phyloP scores from a whole-genome alignment of 2,113 vertebrate species.

The Numida meleagris region DNA sequence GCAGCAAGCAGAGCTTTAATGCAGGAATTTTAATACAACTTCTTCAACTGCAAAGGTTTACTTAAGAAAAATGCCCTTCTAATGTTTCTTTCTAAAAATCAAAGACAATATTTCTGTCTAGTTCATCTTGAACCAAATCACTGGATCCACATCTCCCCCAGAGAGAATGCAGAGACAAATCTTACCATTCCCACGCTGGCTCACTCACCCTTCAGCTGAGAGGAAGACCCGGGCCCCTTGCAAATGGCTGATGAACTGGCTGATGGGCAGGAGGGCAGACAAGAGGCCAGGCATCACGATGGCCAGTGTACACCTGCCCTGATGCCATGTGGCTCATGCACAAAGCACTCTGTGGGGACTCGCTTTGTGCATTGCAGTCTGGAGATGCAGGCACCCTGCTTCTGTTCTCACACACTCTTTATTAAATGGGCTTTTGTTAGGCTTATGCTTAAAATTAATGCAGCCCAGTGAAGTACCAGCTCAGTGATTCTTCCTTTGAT shows the following conservation, averaged over 20 bases:
- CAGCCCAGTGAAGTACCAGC: constrained; percentile 1
- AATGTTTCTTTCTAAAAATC: neutral
- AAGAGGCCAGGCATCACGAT: neutral
- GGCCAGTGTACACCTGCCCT: neutral
- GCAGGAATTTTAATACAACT: neutral
- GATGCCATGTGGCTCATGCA: neutral
- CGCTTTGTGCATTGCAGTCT: neutral
- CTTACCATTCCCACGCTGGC: neutral
- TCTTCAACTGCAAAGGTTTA: neutral
- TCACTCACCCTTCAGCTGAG: neutral
- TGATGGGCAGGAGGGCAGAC: neutral
- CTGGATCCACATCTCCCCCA: neutral
- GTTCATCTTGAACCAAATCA: neutral
- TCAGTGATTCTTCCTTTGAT: neutral
- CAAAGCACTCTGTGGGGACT: neutral
- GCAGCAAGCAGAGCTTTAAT: neutral
- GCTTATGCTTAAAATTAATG: constrained; percentile 27
- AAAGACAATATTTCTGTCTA: neutral
- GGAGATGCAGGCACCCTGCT: constrained; percentile 1
- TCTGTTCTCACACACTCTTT: constrained; percentile 24
- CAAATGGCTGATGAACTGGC: neutral
- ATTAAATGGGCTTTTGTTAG: constrained; percentile 24
- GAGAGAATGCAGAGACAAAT: neutral
- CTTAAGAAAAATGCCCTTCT: neutral
- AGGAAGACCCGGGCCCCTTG: constrained; percentile 1